phyloP scores from a whole-genome alignment of 2,113 vertebrate genomes.

The Proteles cristata region DNA sequence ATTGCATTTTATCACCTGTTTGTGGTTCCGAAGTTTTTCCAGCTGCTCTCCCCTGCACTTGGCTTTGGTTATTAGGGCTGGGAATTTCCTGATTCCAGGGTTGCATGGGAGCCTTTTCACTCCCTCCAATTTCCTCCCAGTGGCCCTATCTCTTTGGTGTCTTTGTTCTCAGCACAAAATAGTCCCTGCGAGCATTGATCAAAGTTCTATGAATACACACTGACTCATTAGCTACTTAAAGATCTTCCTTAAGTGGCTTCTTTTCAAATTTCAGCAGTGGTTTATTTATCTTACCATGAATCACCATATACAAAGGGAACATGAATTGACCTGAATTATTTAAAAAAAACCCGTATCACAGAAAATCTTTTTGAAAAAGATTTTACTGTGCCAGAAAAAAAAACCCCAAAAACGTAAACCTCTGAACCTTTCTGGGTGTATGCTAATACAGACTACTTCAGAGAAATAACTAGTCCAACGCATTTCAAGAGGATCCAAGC shows the following conservation, averaged over 20 bases:
- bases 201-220: slow-evolving; percentile 76
- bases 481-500: background rate
- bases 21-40: background rate
- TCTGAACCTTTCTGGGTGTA: background rate
- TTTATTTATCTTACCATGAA: slow-evolving; percentile 45
- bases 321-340: slow-evolving; percentile 24
- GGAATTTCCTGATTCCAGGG: slow-evolving; percentile 58
- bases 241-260: slow-evolving; percentile 69
- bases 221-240: slow-evolving; percentile 82
- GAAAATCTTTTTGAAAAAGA: slow-evolving; percentile 52
- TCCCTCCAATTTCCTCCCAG: slow-evolving; percentile 54
- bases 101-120: slow-evolving; percentile 56
- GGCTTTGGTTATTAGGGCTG: slow-evolving; percentile 11
- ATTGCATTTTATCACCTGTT: slow-evolving; percentile 39
- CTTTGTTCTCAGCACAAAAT: slow-evolving; percentile 83
- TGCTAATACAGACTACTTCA: background rate
- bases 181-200: slow-evolving; percentile 70
- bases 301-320: slow-evolving; percentile 47
- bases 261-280: slow-evolving; percentile 38
- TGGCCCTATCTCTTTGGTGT: slow-evolving; percentile 76
- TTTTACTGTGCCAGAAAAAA: background rate
- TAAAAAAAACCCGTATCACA: background rate
- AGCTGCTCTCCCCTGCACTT: background rate
- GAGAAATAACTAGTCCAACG: background rate
- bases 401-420: background rate